These are phyloP conservation scores for Octodon degus DNA, from an alignment of 2,113 vertebrate genomes.

Conservation along the genomic window DNA sequence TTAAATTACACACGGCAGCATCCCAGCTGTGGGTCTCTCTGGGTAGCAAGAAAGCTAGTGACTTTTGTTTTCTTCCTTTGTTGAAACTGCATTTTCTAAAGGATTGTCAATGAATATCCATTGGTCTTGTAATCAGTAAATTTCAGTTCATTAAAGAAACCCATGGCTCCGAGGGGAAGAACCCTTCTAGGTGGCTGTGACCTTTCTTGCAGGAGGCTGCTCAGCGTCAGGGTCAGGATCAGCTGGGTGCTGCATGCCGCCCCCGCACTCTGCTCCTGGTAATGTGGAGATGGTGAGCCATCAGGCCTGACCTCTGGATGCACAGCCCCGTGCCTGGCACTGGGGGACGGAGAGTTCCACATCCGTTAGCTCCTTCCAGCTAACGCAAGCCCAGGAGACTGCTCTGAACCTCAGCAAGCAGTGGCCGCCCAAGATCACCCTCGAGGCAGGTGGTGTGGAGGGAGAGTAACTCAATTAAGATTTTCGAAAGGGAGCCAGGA, in stretches of 20 bases:
- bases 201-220: not conserved
- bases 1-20: constrained; percentile 52
- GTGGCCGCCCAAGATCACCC: not conserved
- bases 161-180: not conserved
- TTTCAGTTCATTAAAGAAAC: constrained; percentile 20
- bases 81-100: constrained; percentile 59
- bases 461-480: not conserved
- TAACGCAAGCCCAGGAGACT: not conserved
- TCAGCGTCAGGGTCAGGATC: not conserved
- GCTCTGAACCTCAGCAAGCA: not conserved
- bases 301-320: too few species aligned
- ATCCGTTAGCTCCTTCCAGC: not conserved
- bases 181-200: not conserved
- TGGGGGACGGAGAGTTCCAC: accelerated
- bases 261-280: accelerated
- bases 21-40: not conserved
- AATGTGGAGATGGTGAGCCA: accelerated
- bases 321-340: accelerated
- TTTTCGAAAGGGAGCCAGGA: not conserved
- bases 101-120: constrained; percentile 65
- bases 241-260: accelerated
- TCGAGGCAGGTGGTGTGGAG: accelerated
- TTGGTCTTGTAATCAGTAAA: constrained; percentile 16
- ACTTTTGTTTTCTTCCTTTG: constrained; percentile 69
- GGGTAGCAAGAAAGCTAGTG: not conserved